Conservation (phyloP, 2,797 vertebrate species). For the Sebastes variabilis region DNA sequence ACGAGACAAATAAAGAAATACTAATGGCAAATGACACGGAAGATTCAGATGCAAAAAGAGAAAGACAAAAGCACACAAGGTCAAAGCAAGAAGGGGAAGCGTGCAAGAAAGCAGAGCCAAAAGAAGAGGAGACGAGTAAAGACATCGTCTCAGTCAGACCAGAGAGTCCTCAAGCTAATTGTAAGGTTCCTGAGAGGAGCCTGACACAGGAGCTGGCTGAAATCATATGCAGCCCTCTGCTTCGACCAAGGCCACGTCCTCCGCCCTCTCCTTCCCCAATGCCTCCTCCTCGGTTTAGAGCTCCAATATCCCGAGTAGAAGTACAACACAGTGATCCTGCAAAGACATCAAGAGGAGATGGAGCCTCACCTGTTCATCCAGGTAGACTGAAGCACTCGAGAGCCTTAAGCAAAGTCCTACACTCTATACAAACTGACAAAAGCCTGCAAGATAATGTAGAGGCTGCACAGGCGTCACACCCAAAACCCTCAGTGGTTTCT, state of each 20-base stretch:
- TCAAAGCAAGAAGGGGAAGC: not conserved
- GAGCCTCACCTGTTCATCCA: conserved; percentile 42
- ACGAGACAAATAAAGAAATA: not conserved
- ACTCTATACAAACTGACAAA: conserved; percentile 75
- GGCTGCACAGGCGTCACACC: not conserved
- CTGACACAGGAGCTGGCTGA: conserved; percentile 76
- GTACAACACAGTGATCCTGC: conserved; percentile 8
- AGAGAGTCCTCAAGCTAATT: not conserved
- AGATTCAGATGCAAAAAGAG: not conserved
- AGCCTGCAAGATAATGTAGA: conserved; percentile 10
- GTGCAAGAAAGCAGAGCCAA: not conserved
- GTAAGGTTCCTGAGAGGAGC: conserved; percentile 35
- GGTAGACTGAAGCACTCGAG: conserved; percentile 59
- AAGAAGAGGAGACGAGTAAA: not conserved
- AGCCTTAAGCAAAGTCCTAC: conserved; percentile 82
- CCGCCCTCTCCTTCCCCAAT: conserved; percentile 27
- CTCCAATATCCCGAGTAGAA: conserved; percentile 41
- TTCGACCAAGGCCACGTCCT: conserved; percentile 2
- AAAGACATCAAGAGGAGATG: conserved; percentile 5
- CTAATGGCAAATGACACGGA: not conserved
- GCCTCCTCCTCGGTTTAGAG: conserved; percentile 67
- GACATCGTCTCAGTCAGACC: not conserved
- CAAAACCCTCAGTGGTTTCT: not conserved
- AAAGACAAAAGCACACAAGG: not conserved
- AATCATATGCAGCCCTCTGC: conserved; percentile 61